Conservation (phyloP, 2,797 vertebrate species). For the Sciurus vulgaris region DNA sequence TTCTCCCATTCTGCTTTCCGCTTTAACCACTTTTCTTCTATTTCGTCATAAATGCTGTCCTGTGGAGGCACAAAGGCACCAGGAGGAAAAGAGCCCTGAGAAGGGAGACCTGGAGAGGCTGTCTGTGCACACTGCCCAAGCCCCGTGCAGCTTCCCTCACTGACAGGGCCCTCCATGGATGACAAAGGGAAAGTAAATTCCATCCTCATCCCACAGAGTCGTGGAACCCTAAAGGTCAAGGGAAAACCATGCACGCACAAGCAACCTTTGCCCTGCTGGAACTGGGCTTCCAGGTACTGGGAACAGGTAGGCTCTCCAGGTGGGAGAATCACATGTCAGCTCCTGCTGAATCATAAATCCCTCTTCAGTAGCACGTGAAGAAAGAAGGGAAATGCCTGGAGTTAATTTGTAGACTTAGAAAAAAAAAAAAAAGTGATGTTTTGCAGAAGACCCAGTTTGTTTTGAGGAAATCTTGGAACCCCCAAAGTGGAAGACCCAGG, state of each 20-base stretch:
- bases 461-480: neutral
- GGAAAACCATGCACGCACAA: neutral
- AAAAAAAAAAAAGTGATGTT: constrained; percentile 1
- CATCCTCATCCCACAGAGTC: neutral
- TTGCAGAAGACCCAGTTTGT: neutral
- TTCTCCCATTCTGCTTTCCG: constrained; percentile 84
- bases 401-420: neutral
- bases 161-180: neutral
- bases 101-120: neutral
- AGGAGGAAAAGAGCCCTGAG: neutral
- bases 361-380: neutral
- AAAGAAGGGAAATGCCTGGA: neutral
- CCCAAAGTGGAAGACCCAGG: neutral
- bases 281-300: neutral
- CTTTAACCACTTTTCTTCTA: constrained; percentile 86
- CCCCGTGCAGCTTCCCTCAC: neutral
- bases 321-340: neutral
- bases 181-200: neutral
- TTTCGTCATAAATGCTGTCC: constrained; percentile 86
- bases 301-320: neutral
- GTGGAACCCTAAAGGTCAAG: neutral
- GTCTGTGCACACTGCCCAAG: too few relatives aligned
- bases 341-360: neutral
- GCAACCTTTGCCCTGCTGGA: neutral
- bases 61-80: constrained; percentile 36